phyloP scores from a whole-genome alignment of 2,888 invertebrate species.

The Pyralis farinalis region DNA sequence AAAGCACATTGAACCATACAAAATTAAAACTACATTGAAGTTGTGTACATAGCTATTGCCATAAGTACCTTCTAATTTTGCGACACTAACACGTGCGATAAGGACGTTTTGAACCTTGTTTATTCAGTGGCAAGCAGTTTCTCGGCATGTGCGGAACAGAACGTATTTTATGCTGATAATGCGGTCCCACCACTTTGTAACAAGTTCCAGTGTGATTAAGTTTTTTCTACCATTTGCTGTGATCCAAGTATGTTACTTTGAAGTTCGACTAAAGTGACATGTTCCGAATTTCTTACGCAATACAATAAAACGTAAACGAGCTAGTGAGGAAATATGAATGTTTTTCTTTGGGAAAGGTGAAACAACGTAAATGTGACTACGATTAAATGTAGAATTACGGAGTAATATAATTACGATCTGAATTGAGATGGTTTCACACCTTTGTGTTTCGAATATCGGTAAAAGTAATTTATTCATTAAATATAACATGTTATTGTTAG shows the following conservation, averaged over 20 bases:
- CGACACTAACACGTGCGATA: background rate
- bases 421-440: background rate
- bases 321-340: too few species aligned
- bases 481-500: background rate
- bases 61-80: too few species aligned
- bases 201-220: background rate
- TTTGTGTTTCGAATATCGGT: background rate
- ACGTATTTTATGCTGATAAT: slow-evolving; percentile 7
- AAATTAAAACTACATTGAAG: too few species aligned
- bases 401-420: too few species aligned
- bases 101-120: background rate
- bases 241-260: background rate
- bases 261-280: too few species aligned
- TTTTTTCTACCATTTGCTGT: background rate
- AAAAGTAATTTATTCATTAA: background rate
- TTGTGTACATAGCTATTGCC: too few species aligned
- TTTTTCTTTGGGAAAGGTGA: too few species aligned
- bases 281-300: too few species aligned
- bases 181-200: background rate
- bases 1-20: too few species aligned
- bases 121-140: slow-evolving; percentile 2
- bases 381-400: too few species aligned
- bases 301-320: too few species aligned
- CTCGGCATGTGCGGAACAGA: slow-evolving; percentile 12
- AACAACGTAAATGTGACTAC: too few species aligned